Percentiles rank a stretch among this genome's conserved stretches.
Evolutionary conservation across 2,797 vertebrate species (phyloP).

Genomic region (Phaenicophaeus curvirostris): DNA sequence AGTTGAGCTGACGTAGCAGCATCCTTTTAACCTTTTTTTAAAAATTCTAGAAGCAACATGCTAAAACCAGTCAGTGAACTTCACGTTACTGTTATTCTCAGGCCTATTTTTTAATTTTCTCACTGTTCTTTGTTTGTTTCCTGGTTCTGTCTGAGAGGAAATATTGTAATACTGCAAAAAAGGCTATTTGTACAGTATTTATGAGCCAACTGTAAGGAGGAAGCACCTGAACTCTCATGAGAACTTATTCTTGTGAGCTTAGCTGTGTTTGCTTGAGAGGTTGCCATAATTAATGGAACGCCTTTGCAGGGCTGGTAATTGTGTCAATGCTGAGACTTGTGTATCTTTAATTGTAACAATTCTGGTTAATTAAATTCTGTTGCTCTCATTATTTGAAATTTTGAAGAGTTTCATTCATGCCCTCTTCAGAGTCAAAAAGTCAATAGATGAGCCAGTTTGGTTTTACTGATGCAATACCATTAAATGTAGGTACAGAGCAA

Average conservation of each 20-base stretch:
- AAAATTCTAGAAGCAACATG: neutral
- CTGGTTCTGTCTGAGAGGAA: slow-evolving; percentile 6
- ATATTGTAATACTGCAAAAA: slow-evolving; percentile 3
- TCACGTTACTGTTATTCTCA: neutral
- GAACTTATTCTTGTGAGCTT: neutral
- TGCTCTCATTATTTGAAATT: neutral
- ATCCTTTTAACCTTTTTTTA: neutral
- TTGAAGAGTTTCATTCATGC: neutral
- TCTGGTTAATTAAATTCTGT: neutral
- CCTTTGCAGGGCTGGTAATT: neutral
- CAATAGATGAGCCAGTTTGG: neutral
- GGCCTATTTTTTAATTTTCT: neutral
- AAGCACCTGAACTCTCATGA: slow-evolving; percentile 8
- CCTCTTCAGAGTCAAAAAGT: neutral
- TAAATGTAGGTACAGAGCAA: neutral
- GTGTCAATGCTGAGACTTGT: neutral
- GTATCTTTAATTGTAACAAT: neutral
- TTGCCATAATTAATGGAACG: neutral
- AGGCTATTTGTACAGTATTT: neutral
- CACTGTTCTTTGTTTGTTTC: neutral
- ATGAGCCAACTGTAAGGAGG: neutral
- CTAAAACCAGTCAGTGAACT: neutral
- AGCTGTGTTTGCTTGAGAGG: neutral
- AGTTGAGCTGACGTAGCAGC: neutral
- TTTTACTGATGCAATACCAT: neutral